phyloP scores from a whole-genome alignment of 2,888 invertebrate species.

The Orthonychiurus folsomi region DNA sequence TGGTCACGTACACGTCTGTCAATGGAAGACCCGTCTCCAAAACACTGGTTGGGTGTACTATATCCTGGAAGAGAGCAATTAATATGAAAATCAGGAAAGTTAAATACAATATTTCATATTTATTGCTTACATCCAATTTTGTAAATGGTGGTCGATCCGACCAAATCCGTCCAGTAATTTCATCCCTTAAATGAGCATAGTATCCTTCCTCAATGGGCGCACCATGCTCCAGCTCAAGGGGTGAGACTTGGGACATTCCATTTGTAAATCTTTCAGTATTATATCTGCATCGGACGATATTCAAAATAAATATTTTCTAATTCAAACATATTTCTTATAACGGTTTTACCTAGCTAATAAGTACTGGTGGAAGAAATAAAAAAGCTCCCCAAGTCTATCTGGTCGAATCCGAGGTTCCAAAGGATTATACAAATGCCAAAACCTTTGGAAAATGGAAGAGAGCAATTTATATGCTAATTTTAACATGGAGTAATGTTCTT shows the following conservation, averaged over 20 bases:
- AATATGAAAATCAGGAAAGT: too few species aligned
- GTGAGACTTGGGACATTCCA: slow-evolving; percentile 15
- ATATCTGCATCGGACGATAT: slow-evolving; percentile 17
- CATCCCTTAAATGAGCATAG: slow-evolving; percentile 22
- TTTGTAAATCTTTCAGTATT: slow-evolving; percentile 29
- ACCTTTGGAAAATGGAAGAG: too few species aligned
- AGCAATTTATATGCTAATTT: too few species aligned
- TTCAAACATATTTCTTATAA: background rate
- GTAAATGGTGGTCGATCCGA: slow-evolving; percentile 16
- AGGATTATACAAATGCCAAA: slow-evolving; percentile 3
- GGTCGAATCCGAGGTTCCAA: slow-evolving; percentile 47
- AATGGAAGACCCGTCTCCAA: too few species aligned
- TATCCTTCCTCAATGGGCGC: slow-evolving; percentile 19
- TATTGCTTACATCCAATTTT: too few species aligned
- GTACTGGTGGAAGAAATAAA: slow-evolving; percentile 72
- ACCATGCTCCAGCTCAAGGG: slow-evolving; percentile 13
- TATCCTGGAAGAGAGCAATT: too few species aligned
- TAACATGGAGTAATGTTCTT: too few species aligned
- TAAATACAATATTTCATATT: too few species aligned
- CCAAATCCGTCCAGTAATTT: slow-evolving; percentile 25
- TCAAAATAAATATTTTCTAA: too few species aligned
- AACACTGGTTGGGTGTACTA: too few species aligned
- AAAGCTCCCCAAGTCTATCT: slow-evolving; percentile 67
- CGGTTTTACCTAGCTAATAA: slow-evolving; percentile 48
- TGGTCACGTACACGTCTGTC: too few species aligned